Evolutionary conservation across 2,888 invertebrate species (phyloP).

Genomic region (Spilosoma lubricipeda): DNA sequence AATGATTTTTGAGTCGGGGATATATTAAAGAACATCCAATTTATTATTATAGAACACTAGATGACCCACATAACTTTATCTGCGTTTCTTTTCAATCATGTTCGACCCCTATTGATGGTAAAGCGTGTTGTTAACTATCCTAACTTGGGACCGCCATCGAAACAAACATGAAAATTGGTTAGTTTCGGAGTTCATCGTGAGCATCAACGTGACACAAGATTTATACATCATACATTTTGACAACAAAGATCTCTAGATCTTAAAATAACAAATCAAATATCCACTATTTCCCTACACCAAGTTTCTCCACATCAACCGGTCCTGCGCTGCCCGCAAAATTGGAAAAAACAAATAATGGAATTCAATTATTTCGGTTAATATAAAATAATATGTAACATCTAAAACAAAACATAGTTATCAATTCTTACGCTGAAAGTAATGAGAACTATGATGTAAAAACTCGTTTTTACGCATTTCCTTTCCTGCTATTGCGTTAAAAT

Average conservation of each 20-base stretch:
- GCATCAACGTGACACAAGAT: too few species aligned
- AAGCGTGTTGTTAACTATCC: too few species aligned
- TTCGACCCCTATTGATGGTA: too few species aligned
- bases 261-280: too few species aligned
- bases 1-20: not conserved
- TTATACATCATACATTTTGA: not conserved
- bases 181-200: too few species aligned
- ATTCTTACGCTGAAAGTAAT: not conserved
- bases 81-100: too few species aligned
- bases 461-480: not conserved
- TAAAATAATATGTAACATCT: not conserved
- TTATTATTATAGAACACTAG: not conserved
- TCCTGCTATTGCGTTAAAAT: not conserved
- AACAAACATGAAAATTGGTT: too few species aligned
- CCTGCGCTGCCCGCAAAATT: too few species aligned
- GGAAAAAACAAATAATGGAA: not conserved
- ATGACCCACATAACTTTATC: too few species aligned
- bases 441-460: not conserved
- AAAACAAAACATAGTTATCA: not conserved
- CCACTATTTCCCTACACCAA: too few species aligned
- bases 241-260: not conserved
- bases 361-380: not conserved
- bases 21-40: not conserved
- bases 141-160: too few species aligned
- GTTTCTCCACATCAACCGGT: too few species aligned